Percentiles rank a stretch among this genome's conserved stretches.
Evolutionary conservation across 1,140 invertebrate genomes (phyloP).

Genomic region (Euwallacea similis): DNA sequence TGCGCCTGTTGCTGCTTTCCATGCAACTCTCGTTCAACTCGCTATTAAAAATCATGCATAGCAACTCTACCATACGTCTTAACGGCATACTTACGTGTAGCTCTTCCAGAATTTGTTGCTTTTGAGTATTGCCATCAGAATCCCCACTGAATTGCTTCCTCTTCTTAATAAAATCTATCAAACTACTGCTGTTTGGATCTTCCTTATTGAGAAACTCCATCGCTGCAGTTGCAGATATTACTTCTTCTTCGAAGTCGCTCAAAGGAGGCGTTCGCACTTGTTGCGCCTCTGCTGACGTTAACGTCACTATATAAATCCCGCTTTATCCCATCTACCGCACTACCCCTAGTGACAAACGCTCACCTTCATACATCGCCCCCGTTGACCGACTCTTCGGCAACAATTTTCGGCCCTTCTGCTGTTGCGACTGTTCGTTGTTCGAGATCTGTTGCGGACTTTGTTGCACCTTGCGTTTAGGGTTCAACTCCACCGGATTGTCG

Average conservation of each 20-base stretch:
- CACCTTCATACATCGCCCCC: slow-evolving; percentile 45
- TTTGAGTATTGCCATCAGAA: slow-evolving; percentile 68
- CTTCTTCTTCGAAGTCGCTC: slow-evolving; percentile 50
- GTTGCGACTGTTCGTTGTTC: slow-evolving; percentile 30
- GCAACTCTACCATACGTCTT: slow-evolving; percentile 10
- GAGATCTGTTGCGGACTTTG: slow-evolving; percentile 10
- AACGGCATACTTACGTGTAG: slow-evolving; percentile 60
- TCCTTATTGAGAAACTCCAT: slow-evolving; percentile 52
- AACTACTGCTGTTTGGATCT: slow-evolving; percentile 50
- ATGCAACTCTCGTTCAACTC: slow-evolving; percentile 73
- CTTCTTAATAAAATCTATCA: slow-evolving; percentile 52
- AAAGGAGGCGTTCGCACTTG: slow-evolving; percentile 58
- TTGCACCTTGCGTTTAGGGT: slow-evolving; percentile 39
- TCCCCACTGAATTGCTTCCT: slow-evolving; percentile 46
- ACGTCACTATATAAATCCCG: slow-evolving; percentile 31
- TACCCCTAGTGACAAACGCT: not conserved
- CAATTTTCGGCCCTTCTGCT: slow-evolving; percentile 52
- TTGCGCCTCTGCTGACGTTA: slow-evolving; percentile 60
- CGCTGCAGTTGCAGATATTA: slow-evolving; percentile 45
- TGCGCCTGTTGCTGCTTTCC: slow-evolving; percentile 57
- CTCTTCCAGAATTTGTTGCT: slow-evolving; percentile 78
- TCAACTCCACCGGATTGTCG: slow-evolving; percentile 41
- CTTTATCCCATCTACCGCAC: not conserved
- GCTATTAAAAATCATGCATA: slow-evolving; percentile 52
- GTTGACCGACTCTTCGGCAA: slow-evolving; percentile 60